Base-by-base conservation (phyloP, 2,113 vertebrate species). In the Cromileptes altivelis region DNA sequence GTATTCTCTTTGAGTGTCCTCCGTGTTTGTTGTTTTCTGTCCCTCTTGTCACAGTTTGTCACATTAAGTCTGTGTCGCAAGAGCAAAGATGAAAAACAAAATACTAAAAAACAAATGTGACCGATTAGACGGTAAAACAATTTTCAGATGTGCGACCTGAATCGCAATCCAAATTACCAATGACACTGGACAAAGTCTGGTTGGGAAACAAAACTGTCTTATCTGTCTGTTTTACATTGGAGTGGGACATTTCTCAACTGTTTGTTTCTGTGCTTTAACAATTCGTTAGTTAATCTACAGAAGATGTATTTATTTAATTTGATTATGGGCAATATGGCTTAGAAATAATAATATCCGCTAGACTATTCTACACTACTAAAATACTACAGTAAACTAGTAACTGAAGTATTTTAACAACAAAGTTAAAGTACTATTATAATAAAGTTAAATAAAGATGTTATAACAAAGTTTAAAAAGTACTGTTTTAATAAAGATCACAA, bases 41-140 rank as follows among this genome's bases (percentile, higher is more conserved):
- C 75, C 19, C 37, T 74, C 53, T 70, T 18, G 52, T 78, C 74
- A 63, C 11, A 52, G 17, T 80, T 57, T 79, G 63, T 75, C 64
- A 75, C 79, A 76, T 79, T 37, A n/a, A 61, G 56, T 69, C 55
- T 68, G 58, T 75, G 53, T 68, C 1, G 4, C 61, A 55, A 75
- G 60, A 75, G 61, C 40, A 64, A 13, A 63, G 25, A 37, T 3
- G 10, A n/a, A 40, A 9, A 72, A 56, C 47, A 6, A 27, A 77
- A 58, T 4, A 56, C 27, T 17, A n/a, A 11, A 69, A 52, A 18
- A 7, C 19, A 23, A n/a, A 52, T 49, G 9, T 23, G 68, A 52
- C 1, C n/a, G 17, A 65, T 58, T 37, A 4, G 40, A 50, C 53
- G 3, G 1, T 8, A 7, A 45, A 45, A 71, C 19, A 11, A 4